Conservation (phyloP, 2,113 vertebrate genomes). For the Dasyornis broadbenti region DNA sequence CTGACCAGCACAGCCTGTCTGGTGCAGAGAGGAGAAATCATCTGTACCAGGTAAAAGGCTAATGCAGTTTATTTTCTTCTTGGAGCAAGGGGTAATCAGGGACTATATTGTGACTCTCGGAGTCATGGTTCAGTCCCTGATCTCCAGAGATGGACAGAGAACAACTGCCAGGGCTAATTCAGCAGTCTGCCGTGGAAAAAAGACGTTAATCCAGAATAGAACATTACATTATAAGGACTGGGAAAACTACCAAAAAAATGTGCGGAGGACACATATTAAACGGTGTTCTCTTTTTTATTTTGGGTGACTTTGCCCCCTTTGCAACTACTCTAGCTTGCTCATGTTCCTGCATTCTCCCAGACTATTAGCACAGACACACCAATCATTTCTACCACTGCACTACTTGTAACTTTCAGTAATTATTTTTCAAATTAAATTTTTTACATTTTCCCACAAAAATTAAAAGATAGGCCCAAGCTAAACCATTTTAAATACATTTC, state of each 20-base stretch:
- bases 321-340: not conserved
- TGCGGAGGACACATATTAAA: not conserved
- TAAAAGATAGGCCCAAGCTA: not conserved
- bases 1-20: slow-evolving; percentile 56
- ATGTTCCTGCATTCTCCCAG: not conserved
- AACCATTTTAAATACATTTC: not conserved
- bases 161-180: not conserved
- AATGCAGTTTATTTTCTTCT: slow-evolving; percentile 65
- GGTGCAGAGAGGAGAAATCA: slow-evolving; percentile 56
- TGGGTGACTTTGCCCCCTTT: not conserved
- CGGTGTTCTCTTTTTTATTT: not conserved
- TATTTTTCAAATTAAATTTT: not conserved
- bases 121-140: slow-evolving; percentile 27
- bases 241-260: not conserved
- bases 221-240: not conserved
- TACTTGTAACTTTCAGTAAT: not conserved
- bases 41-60: slow-evolving; percentile 62
- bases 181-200: not conserved
- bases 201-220: not conserved
- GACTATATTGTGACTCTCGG: slow-evolving; percentile 34
- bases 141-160: not conserved
- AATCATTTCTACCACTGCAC: not conserved
- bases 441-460: not conserved
- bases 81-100: slow-evolving; percentile 55
- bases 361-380: not conserved